Conservation (phyloP, 2,113 vertebrate genomes). For the Acanthochromis polyacanthus region DNA sequence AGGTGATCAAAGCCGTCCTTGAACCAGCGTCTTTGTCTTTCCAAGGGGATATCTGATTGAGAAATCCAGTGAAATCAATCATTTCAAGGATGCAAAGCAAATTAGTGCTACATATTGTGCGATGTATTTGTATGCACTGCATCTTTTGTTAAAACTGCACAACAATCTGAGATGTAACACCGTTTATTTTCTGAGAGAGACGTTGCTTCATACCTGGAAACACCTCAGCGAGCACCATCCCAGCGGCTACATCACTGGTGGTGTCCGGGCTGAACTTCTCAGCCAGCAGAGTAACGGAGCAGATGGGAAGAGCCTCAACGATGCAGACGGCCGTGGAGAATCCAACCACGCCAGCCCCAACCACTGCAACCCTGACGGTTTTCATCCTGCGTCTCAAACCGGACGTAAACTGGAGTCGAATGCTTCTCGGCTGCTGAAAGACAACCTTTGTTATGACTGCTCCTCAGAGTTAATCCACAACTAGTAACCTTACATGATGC, state of each 20-base stretch:
- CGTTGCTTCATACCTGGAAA: slow-evolving; percentile 85
- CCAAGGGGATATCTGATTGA: slow-evolving; percentile 83
- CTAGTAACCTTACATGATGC: not conserved
- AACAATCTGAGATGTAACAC: no score
- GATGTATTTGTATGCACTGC: no score
- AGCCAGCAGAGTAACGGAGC: slow-evolving; percentile 86
- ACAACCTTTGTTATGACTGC: not conserved
- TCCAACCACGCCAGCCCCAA: slow-evolving; percentile 92
- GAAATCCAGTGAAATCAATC: not conserved
- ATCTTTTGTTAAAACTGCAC: not conserved
- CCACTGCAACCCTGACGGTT: slow-evolving; percentile 79
- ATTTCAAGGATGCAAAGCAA: not conserved
- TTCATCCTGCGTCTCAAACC: slow-evolving; percentile 59
- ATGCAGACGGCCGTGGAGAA: slow-evolving; percentile 91
- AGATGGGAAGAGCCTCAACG: slow-evolving; percentile 79
- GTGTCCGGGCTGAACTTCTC: slow-evolving; percentile 92
- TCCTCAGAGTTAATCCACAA: not conserved
- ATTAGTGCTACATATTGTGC: not conserved
- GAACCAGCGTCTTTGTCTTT: slow-evolving; percentile 90
- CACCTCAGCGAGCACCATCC: slow-evolving; percentile 86
- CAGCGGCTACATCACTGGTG: slow-evolving; percentile 92
- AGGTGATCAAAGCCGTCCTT: slow-evolving; percentile 90
- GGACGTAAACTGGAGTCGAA: not conserved
- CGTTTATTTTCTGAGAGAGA: not conserved
- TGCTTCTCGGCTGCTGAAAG: not conserved